phyloP scores from a whole-genome alignment of 1,140 invertebrate species.

The Heliconius hewitsoni region DNA sequence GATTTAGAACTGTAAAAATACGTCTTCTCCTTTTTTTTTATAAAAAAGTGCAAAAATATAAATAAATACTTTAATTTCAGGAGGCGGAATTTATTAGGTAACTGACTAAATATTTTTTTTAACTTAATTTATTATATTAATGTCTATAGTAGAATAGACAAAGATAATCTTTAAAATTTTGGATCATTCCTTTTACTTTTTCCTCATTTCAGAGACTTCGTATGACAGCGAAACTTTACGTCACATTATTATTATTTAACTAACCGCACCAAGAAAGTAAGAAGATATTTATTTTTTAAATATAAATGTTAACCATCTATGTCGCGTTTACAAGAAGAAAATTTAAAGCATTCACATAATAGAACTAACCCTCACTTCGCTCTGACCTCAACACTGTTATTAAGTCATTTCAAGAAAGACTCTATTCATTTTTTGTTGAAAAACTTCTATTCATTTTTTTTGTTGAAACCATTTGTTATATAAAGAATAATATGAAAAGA shows the following conservation, averaged over 20 bases:
- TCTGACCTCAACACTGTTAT: constrained; percentile 6
- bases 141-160: too few relatives aligned
- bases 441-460: background rate
- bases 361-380: background rate
- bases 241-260: background rate
- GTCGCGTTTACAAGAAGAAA: background rate
- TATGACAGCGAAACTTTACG: background rate
- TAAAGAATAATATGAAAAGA: constrained; percentile 7
- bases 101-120: too few relatives aligned
- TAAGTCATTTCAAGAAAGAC: constrained; percentile 8
- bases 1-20: too few relatives aligned
- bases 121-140: too few relatives aligned
- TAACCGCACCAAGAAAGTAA: background rate
- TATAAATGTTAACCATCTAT: background rate
- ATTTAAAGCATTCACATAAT: background rate
- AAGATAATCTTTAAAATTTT: too few relatives aligned
- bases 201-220: too few relatives aligned
- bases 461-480: constrained; percentile 4
- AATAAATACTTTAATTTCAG: too few relatives aligned
- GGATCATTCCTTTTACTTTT: too few relatives aligned
- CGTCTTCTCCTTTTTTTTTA: too few relatives aligned
- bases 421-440: constrained; percentile 6
- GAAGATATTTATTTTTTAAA: background rate
- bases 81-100: too few relatives aligned
- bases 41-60: too few relatives aligned